phyloP scores from a whole-genome alignment of 2,797 vertebrate species.

The Myoxocephalus aenaeus region DNA sequence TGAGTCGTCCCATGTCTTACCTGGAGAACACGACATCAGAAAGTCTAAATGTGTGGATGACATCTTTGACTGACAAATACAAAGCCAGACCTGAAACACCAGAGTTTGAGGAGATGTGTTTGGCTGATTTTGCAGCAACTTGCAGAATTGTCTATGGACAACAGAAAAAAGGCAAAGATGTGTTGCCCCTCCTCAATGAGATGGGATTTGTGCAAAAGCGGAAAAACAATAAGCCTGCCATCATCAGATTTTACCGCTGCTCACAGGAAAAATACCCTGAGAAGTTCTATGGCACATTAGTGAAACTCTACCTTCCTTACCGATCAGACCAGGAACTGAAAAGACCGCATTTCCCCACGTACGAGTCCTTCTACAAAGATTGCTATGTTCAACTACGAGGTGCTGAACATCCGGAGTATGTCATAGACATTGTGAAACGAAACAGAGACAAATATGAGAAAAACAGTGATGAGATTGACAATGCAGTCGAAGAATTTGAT shows the following conservation, averaged over 20 bases:
- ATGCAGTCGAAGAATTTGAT: neutral
- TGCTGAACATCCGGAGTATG: neutral
- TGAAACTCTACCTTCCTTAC: neutral
- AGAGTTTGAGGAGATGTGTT: neutral
- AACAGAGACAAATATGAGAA: neutral
- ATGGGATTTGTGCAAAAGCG: neutral
- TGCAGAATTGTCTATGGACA: neutral
- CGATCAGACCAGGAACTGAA: neutral
- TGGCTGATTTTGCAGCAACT: neutral
- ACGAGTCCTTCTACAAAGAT: neutral
- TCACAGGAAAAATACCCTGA: neutral
- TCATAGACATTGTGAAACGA: neutral
- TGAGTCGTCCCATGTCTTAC: neutral
- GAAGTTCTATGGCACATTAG: neutral
- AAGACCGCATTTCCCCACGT: neutral
- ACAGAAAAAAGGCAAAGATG: neutral
- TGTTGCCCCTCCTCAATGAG: neutral
- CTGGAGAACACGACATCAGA: neutral
- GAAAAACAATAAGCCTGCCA: neutral
- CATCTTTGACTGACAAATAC: too few species aligned
- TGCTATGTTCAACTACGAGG: neutral
- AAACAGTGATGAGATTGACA: neutral
- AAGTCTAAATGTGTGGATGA: neutral
- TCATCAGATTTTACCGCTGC: neutral
- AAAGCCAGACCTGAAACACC: slow-evolving; percentile 2